These are phyloP conservation scores for Lasioglossum calceatum DNA, from an alignment of 2,888 invertebrate species.

Conservation along the genomic window DNA sequence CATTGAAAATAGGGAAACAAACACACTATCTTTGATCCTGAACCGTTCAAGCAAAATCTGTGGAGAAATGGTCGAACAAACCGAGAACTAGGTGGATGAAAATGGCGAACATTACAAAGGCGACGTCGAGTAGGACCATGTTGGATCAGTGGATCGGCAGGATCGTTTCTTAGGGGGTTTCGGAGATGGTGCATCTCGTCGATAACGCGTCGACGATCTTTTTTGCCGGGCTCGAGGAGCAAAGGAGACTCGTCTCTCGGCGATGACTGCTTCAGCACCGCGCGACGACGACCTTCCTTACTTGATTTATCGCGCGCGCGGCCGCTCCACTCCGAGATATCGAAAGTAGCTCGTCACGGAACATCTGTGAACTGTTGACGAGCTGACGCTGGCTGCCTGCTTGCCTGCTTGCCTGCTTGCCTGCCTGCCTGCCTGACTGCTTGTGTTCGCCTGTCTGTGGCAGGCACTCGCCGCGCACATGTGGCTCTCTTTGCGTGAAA, in stretches of 20 bases:
- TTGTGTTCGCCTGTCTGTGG: constrained; percentile 8
- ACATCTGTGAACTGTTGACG: constrained; percentile 58
- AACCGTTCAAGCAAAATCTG: no score
- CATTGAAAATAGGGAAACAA: no score
- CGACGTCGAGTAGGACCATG: constrained; percentile 64
- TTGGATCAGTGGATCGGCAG: constrained; percentile 41
- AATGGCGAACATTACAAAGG: neutral
- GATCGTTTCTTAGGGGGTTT: constrained; percentile 40
- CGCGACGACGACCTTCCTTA: constrained; percentile 71
- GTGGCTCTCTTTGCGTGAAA: constrained; percentile 33
- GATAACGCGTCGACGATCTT: constrained; percentile 60
- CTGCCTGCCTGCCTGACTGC: constrained; percentile 1
- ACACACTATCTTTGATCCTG: no score
- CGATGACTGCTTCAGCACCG: constrained; percentile 30
- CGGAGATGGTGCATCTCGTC: constrained; percentile 69
- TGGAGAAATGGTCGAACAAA: no score
- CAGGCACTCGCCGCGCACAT: constrained; percentile 35
- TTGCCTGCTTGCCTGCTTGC: neutral
- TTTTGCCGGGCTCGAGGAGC: constrained; percentile 1
- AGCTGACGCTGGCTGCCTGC: constrained; percentile 32
- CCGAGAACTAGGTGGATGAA: no score
- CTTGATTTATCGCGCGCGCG: constrained; percentile 73
- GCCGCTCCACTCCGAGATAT: constrained; percentile 37
- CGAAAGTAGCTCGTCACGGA: constrained; percentile 59
- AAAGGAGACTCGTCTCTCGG: constrained; percentile 4